Evolutionary conservation across 2,113 vertebrate genomes (phyloP).

Genomic region (Cygnus atratus): DNA sequence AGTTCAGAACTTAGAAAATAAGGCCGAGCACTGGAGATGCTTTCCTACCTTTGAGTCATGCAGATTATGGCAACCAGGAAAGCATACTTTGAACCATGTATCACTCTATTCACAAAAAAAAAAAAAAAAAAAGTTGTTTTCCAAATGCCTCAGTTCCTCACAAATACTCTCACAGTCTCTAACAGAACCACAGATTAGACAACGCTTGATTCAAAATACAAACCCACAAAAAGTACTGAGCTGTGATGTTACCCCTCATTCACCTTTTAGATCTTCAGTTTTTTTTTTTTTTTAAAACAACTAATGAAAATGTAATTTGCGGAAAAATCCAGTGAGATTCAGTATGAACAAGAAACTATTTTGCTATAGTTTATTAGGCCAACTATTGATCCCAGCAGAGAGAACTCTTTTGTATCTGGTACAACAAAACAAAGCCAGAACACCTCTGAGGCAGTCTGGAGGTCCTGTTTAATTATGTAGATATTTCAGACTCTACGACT

Average conservation of each 20-base stretch:
- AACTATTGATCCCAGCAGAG: not conserved
- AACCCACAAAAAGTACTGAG: not conserved
- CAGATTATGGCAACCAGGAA: not conserved
- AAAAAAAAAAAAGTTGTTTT: rapidly evolving
- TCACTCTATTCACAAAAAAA: not conserved
- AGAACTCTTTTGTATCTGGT: not conserved
- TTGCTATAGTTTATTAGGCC: not conserved
- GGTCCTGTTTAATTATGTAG: constrained; percentile 23
- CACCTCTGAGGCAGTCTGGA: constrained; percentile 1
- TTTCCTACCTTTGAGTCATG: not conserved
- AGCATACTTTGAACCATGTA: not conserved
- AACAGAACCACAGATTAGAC: not conserved
- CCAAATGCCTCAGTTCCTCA: not conserved
- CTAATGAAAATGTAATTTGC: not conserved
- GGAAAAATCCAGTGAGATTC: not conserved
- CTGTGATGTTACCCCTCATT: not conserved
- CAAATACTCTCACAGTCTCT: not conserved
- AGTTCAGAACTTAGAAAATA: not conserved
- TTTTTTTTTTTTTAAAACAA: not conserved
- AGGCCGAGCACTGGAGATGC: not conserved
- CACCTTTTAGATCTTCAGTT: not conserved
- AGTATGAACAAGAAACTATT: not conserved
- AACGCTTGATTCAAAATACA: rapidly evolving
- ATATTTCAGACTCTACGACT: not conserved
- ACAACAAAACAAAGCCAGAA: constrained; percentile 22